phyloP scores from a whole-genome alignment of 2,797 vertebrate genomes.

The Peromyscus aztecus region DNA sequence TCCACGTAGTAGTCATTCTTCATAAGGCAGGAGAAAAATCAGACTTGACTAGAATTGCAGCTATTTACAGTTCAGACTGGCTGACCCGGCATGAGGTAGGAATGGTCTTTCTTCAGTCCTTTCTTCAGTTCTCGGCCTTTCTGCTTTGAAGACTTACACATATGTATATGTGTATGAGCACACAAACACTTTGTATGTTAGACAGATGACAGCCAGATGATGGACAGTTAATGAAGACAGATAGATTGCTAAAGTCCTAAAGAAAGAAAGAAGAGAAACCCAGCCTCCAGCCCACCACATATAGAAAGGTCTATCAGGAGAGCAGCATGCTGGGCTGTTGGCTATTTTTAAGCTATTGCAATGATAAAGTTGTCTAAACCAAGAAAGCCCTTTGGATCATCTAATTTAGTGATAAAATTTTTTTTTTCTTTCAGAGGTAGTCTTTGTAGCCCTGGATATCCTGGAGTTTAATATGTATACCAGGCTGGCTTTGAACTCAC shows the following conservation, averaged over 20 bases:
- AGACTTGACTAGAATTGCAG: slow-evolving; percentile 19
- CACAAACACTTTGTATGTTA: neutral
- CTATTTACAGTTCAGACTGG: neutral
- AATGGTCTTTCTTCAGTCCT: neutral
- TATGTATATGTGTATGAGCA: too few relatives aligned
- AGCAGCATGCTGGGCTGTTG: neutral
- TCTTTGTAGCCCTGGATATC: neutral
- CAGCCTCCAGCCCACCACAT: neutral
- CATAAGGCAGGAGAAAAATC: slow-evolving; percentile 33
- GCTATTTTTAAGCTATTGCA: slow-evolving; percentile 19
- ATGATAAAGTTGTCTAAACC: slow-evolving; percentile 20
- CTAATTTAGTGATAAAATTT: neutral
- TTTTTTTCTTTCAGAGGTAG: neutral
- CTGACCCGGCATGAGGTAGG: neutral
- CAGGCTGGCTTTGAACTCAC: neutral
- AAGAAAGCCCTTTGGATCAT: neutral
- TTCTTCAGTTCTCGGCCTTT: neutral
- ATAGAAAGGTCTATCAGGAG: neutral
- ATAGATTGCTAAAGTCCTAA: neutral
- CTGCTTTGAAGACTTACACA: neutral
- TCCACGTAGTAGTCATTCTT: neutral
- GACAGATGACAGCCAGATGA: neutral
- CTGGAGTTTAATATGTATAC: neutral
- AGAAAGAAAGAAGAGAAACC: neutral
- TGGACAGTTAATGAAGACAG: neutral